phyloP scores from a whole-genome alignment of 2,113 vertebrate genomes.

The Sebastes schlegelii region DNA sequence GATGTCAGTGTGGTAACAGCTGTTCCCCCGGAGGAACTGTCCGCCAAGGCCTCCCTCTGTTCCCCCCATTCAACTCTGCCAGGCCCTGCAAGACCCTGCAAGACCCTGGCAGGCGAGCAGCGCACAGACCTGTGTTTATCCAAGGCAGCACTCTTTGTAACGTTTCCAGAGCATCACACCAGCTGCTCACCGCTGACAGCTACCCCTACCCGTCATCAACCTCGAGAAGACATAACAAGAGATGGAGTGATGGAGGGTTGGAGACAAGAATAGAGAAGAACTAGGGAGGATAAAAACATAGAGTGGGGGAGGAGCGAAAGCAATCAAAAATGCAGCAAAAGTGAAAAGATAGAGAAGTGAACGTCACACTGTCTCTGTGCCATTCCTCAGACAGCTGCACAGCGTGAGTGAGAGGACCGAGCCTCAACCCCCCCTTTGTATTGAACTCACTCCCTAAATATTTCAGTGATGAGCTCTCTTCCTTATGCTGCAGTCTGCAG shows the following conservation, averaged over 20 bases:
- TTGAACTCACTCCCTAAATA: slow-evolving; percentile 82
- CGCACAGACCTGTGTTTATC: slow-evolving; percentile 60
- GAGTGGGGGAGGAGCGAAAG: neutral
- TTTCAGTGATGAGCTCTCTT: slow-evolving; percentile 80
- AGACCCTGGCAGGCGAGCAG: slow-evolving; percentile 56
- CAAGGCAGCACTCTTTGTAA: slow-evolving; percentile 41
- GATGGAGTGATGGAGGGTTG: slow-evolving; percentile 32
- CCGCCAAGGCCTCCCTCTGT: slow-evolving; percentile 31
- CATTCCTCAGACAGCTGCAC: slow-evolving; percentile 49
- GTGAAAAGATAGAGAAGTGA: slow-evolving; percentile 29
- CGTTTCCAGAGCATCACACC: slow-evolving; percentile 53
- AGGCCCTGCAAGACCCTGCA: slow-evolving; percentile 51
- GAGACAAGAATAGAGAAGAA: slow-evolving; percentile 26
- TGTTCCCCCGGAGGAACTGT: slow-evolving; percentile 62
- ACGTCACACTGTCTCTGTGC: slow-evolving; percentile 18
- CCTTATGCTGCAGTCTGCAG: slow-evolving; percentile 78
- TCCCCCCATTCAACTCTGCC: slow-evolving; percentile 40
- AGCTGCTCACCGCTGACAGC: slow-evolving; percentile 72
- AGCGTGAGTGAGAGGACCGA: slow-evolving; percentile 67
- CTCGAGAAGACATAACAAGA: slow-evolving; percentile 55
- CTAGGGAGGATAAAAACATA: neutral
- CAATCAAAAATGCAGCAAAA: slow-evolving; percentile 19
- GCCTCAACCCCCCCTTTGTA: slow-evolving; percentile 68
- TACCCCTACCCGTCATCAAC: slow-evolving; percentile 51
- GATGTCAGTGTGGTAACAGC: slow-evolving; percentile 57